Base-by-base conservation (phyloP, 2,888 invertebrate genomes). In the Margaritifera margaritifera region DNA sequence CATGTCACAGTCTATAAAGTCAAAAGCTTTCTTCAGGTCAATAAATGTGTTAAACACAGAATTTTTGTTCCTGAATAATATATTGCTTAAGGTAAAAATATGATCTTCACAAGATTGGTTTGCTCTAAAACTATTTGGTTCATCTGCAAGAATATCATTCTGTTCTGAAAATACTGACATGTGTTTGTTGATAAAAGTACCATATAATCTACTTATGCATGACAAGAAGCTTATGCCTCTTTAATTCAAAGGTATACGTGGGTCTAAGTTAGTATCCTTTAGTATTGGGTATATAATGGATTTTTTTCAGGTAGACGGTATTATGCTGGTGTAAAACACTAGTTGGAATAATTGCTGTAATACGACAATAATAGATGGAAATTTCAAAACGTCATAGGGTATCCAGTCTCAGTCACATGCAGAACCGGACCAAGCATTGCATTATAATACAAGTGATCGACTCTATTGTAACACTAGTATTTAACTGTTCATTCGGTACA, bases 1-100 rank as follows among this genome's bases (percentile, higher is more conserved):
- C 53, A 53, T 53, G 19, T 53, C 53, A 19, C 53, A 19, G 53
- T 53, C 53, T 18, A 53, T 53, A 19, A 53, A 53, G 53, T 53
- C 53, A 53, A 53, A 53, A 53, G 18, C 15, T 19, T 53, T n/a
- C n/a, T n/a, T n/a, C n/a, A n/a, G n/a, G n/a, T n/a, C n/a, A n/a
- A n/a, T n/a, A n/a, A n/a, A n/a, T 53, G 15, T 53, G n/a, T n/a
- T n/a, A n/a, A n/a, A n/a, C n/a, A n/a, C 11, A 24, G 11, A 57
- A 57, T 22, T n/a, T 22, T n/a, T 19, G 57, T n/a, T 11, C 22
- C 22, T 11, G n/a, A 22, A 57, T 57, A 22, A 19, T 11, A n/a
- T 15, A 57, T 18, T 96, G 97, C 90, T 92, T 96, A 82, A 96
- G 95, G 65, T 61, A 27, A 61, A 65, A 20, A 69, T 42, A 25